A percentile compares a stretch with the other conserved stretches of the same genome.
These are phyloP conservation scores for Cairina moschata DNA, from an alignment of 2,113 vertebrate species.

Conservation along the genomic window DNA sequence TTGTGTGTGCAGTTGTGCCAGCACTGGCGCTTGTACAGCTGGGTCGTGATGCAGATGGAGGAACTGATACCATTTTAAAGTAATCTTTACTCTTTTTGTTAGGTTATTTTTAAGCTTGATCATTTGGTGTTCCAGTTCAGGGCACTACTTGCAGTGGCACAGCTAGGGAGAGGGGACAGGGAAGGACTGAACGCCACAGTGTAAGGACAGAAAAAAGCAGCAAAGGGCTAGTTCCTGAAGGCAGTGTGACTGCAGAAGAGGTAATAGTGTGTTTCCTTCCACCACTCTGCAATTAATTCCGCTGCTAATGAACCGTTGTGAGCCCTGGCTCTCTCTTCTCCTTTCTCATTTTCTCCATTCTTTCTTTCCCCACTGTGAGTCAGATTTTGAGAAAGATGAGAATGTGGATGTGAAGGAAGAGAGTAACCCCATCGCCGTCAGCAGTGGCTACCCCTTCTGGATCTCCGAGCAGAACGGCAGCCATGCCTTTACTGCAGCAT, in stretches of 20 bases:
- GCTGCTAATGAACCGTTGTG: not conserved
- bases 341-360: not conserved
- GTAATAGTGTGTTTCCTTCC: not conserved
- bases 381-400: slow-evolving; percentile 71
- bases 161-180: not conserved
- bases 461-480: slow-evolving; percentile 72
- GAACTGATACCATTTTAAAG: not conserved
- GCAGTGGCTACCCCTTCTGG: slow-evolving; percentile 84
- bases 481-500: slow-evolving; percentile 68
- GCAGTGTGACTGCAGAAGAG: not conserved
- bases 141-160: not conserved
- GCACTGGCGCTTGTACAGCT: not conserved
- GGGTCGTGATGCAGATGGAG: not conserved
- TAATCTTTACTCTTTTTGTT: not conserved
- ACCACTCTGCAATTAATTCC: not conserved
- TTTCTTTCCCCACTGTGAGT: not conserved
- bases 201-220: not conserved
- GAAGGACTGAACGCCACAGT: not conserved
- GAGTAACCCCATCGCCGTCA: slow-evolving; percentile 66
- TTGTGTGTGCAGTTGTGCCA: not conserved
- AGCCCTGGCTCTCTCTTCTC: not conserved
- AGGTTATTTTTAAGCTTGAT: not conserved
- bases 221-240: not conserved
- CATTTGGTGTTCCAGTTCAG: not conserved
- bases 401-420: slow-evolving; percentile 68